Base-by-base conservation (phyloP, 2,888 invertebrate genomes). In the Agrotis ipsilon region DNA sequence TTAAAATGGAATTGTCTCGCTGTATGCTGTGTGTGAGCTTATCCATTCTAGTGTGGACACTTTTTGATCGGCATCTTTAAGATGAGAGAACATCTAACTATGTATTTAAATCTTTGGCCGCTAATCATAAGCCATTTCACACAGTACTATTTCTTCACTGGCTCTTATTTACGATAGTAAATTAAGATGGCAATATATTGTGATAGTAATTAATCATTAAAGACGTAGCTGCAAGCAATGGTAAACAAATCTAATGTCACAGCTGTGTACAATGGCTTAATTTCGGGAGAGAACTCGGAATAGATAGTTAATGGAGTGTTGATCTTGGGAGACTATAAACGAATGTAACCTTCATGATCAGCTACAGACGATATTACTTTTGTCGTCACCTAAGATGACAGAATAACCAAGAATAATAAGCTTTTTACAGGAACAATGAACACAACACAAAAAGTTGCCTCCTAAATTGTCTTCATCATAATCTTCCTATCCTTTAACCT, bases 201-300 rank as follows among this genome's bases (percentile, higher is more conserved):
- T 4, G 0, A 65, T 46, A 19, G 9, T 24, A 62, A 72, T 77
- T 55, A 60, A 58, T 78, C 16, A 57, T 49, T 64, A 16, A 49
- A 13, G 62, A 5, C 27, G 39, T 32, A 54, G 54, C 62, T 64
- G 66, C 69, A 66, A 27, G 24, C 48, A 55, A 43, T 19, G 6
- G 54, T 71, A 71, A 75, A 75, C 60, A 71, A 16, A 58, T n/a
- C n/a, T n/a, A n/a, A n/a, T n/a, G n/a, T n/a, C n/a, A n/a, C n/a
- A n/a, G 16, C n/a, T 71, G 46, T 21, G 57, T 64, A 67, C 39
- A 63, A 66, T 66, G 32, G 52, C 60, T 18, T 14, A 51, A 48
- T 71, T 64, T 70, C 21, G 48, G 16, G 6, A 61, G 3, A 21
- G 11, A 18, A 21, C 57, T 71, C 18, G 1, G 80, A 75, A 55